A percentile compares a stretch with the other conserved stretches of the same genome.
Conservation (phyloP, 30 jellyfish, hydroid and myxozoan genomes). For the Hydractinia echinata region DNA sequence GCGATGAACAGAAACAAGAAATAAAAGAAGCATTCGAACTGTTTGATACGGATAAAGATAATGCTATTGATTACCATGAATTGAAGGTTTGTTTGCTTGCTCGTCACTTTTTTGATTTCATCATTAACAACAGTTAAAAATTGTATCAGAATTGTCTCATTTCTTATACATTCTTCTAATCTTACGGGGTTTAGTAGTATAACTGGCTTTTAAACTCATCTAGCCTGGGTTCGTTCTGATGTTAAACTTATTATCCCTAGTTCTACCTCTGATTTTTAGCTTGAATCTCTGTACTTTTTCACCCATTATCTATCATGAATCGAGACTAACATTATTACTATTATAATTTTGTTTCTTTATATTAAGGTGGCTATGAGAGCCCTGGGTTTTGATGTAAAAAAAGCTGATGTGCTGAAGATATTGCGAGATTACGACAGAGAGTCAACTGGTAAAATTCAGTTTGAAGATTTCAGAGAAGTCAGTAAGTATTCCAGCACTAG, state of each 20-base stretch:
- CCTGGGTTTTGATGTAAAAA: slow-evolving; percentile 95
- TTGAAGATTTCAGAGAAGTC: slow-evolving; percentile 96
- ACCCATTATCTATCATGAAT: too few species aligned
- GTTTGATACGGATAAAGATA: slow-evolving; percentile 94
- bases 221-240: too few species aligned
- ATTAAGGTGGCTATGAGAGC: slow-evolving; percentile 96
- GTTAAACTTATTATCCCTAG: too few species aligned
- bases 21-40: slow-evolving; percentile 91
- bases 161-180: too few species aligned
- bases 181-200: too few species aligned
- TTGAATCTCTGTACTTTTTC: too few species aligned
- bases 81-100: slow-evolving; percentile 55
- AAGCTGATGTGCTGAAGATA: slow-evolving; percentile 83
- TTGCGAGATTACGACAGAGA: slow-evolving; percentile 89
- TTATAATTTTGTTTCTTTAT: background rate
- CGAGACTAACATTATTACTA: too few species aligned
- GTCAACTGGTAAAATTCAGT: slow-evolving; percentile 82
- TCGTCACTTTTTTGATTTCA: too few species aligned
- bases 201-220: too few species aligned
- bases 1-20: slow-evolving; percentile 93
- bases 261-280: too few species aligned
- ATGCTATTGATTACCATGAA: slow-evolving; percentile 95
- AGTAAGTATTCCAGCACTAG: slow-evolving; percentile 51
- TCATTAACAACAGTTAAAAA: too few species aligned
- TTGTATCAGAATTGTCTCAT: too few species aligned